These are phyloP conservation scores for Chunga burmeisteri DNA, from an alignment of 2,113 vertebrate genomes.

Conservation along the genomic window DNA sequence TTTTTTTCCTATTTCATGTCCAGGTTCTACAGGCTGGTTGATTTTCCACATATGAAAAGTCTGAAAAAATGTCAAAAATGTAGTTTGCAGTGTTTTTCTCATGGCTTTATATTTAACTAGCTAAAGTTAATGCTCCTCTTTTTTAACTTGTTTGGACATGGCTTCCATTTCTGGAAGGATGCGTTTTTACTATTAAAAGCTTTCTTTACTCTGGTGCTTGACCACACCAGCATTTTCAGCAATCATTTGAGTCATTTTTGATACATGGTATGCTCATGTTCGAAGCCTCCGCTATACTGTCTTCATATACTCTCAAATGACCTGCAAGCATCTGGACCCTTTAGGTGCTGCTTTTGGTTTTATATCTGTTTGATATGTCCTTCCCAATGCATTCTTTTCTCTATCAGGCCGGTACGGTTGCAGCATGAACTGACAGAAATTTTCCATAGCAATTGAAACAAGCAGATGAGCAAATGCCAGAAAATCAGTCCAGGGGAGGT, in stretches of 20 bases:
- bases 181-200: not conserved
- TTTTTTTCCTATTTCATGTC: not conserved
- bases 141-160: not conserved
- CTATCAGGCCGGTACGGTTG: not conserved
- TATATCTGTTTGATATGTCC: not conserved
- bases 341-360: not conserved
- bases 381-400: not conserved
- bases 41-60: not conserved
- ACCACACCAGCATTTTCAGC: not conserved
- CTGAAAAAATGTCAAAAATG: not conserved
- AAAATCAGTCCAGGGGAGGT: not conserved
- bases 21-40: not conserved
- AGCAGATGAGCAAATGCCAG: not conserved
- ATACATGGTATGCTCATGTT: not conserved
- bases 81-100: not conserved
- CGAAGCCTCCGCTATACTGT: not conserved
- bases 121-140: not conserved
- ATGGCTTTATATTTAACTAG: not conserved
- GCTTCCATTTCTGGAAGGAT: not conserved
- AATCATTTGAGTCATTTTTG: not conserved
- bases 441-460: not conserved
- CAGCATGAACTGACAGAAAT: not conserved
- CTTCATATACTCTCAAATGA: not conserved
- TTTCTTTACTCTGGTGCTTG: not conserved
- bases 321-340: not conserved